Percentiles rank a stretch among this genome's conserved stretches.
Conservation (phyloP, 2,888 invertebrate species). For the Tiphia femorata region DNA sequence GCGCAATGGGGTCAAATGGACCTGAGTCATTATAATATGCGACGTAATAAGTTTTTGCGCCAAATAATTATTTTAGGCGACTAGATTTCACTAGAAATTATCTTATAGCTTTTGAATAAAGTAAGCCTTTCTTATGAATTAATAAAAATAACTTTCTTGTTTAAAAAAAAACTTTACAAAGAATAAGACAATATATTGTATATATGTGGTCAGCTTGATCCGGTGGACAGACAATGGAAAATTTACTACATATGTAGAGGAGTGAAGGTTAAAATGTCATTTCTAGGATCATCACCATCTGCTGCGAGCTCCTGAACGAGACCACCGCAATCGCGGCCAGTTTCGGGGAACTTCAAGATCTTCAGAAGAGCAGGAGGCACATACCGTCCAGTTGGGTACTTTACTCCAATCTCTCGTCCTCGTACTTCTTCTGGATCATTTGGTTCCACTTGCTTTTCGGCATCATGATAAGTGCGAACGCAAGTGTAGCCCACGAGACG, state of each 20-base stretch:
- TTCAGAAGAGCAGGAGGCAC: conserved; percentile 9
- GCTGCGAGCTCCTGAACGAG: conserved; percentile 38
- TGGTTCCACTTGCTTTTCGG: conserved; percentile 28
- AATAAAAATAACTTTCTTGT: too few species aligned
- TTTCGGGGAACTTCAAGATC: conserved; percentile 8
- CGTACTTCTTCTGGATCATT: not conserved
- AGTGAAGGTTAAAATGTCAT: not conserved
- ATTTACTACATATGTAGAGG: not conserved
- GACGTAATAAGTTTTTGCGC: too few species aligned
- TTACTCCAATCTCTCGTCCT: conserved; percentile 19
- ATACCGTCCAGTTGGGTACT: conserved; percentile 25
- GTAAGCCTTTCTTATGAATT: too few species aligned
- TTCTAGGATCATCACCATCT: conserved; percentile 29
- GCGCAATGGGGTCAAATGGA: too few species aligned
- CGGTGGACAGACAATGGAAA: too few species aligned
- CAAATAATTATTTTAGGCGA: too few species aligned
- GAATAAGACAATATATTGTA: too few species aligned
- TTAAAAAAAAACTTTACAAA: too few species aligned
- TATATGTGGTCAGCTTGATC: too few species aligned
- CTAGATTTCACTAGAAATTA: too few species aligned
- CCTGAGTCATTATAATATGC: too few species aligned
- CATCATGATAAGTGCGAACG: conserved; percentile 26
- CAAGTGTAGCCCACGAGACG: conserved; percentile 46
- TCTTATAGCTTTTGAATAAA: too few species aligned
- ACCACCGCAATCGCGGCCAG: conserved; percentile 21